Conservation (phyloP, 37 sponge, comb jelly and placozoan species). For the Chondrilla cf. caribensis region DNA sequence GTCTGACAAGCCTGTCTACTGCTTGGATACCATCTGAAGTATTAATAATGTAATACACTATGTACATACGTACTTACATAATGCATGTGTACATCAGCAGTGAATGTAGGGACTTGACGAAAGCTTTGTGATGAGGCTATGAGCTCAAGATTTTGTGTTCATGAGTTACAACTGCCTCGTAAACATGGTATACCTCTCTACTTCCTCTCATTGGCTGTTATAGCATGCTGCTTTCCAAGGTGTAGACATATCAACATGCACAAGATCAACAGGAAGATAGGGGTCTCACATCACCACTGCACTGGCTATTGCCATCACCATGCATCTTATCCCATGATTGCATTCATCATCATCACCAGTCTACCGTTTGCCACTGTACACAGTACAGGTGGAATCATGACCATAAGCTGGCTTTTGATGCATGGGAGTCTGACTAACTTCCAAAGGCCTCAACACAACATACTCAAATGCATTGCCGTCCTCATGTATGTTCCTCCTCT, state of each 20-base stretch:
- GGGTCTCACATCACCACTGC: conserved; percentile 25
- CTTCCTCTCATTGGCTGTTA: conserved; percentile 7
- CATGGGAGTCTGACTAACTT: conserved; percentile 26
- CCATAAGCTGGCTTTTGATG: conserved; percentile 6
- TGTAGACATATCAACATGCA: conserved; percentile 2
- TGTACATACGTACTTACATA: too few species aligned
- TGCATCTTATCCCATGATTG: conserved; percentile 26
- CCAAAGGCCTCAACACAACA: conserved; percentile 8
- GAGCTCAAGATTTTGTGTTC: too few species aligned
- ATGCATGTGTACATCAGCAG: too few species aligned
- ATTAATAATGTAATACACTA: too few species aligned
- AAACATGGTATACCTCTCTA: too few species aligned
- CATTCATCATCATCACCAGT: background rate
- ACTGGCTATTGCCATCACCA: conserved; percentile 16
- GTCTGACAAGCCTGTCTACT: too few species aligned
- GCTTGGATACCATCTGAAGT: too few species aligned
- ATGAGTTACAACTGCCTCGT: too few species aligned
- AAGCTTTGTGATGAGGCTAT: too few species aligned
- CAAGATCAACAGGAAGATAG: conserved; percentile 3
- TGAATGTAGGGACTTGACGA: too few species aligned
- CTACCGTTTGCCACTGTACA: background rate
- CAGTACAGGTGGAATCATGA: background rate
- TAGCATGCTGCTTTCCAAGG: background rate
- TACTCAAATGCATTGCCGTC: background rate
- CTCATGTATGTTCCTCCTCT: background rate